These are phyloP conservation scores for Lottia scabra DNA, from an alignment of 2,888 invertebrate genomes.

Conservation along the genomic window DNA sequence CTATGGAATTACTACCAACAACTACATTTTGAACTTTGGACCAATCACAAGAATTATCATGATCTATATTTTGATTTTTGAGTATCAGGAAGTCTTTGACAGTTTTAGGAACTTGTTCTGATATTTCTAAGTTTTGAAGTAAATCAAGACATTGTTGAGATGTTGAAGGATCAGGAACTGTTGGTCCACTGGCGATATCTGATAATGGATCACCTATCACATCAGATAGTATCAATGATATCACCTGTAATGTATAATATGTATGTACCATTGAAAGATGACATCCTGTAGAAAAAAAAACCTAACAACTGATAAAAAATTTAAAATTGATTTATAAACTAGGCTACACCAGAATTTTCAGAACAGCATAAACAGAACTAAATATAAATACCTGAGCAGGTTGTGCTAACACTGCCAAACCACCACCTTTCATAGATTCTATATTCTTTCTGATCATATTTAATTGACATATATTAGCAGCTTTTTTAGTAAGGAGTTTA, in stretches of 20 bases:
- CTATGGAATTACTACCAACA: conserved; percentile 82
- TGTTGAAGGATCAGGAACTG: conserved; percentile 74
- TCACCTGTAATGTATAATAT: conserved; percentile 69
- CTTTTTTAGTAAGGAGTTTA: no score
- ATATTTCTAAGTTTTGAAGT: conserved; percentile 76
- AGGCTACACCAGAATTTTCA: no score
- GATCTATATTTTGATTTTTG: conserved; percentile 16
- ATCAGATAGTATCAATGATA: conserved; percentile 92
- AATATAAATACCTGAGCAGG: no score
- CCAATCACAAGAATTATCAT: neutral
- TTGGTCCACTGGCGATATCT: conserved; percentile 95
- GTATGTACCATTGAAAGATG: no score
- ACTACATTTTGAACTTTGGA: conserved; percentile 75
- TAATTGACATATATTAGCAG: no score
- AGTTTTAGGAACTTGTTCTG: conserved; percentile 73
- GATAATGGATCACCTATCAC: conserved; percentile 90
- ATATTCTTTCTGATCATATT: no score
- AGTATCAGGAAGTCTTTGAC: conserved; percentile 60
- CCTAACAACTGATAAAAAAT: no score
- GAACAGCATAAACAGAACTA: no score
- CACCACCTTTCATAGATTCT: no score
- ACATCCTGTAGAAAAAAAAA: no score
- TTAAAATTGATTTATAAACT: no score
- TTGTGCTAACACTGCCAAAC: no score
- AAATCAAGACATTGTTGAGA: conserved; percentile 75